Conservation (phyloP, 2,888 invertebrate species). For the Mechanitis mazaeus region DNA sequence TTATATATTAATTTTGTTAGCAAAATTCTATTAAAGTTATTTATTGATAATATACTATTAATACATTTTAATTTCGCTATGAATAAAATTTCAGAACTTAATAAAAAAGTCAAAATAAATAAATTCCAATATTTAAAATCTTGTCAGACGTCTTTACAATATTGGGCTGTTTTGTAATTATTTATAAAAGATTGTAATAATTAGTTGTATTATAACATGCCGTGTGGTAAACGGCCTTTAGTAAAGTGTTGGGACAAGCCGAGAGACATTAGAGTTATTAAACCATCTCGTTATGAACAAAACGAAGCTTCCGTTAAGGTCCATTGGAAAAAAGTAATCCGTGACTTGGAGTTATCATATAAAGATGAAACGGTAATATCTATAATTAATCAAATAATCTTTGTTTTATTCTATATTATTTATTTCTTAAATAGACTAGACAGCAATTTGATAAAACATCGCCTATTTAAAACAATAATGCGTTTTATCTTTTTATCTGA, state of each 20-base stretch:
- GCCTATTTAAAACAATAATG: neutral
- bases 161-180: too few species aligned
- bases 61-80: too few species aligned
- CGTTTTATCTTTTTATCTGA: neutral
- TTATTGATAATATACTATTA: too few species aligned
- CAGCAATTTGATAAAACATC: neutral
- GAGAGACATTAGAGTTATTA: slow-evolving; percentile 44
- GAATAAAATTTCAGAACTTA: too few species aligned
- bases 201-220: slow-evolving; percentile 38
- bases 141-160: too few species aligned
- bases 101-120: neutral
- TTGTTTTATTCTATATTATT: too few species aligned
- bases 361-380: slow-evolving; percentile 61
- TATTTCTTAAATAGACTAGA: too few species aligned
- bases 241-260: slow-evolving; percentile 60
- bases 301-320: slow-evolving; percentile 62
- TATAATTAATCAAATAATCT: neutral
- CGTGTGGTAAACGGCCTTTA: slow-evolving; percentile 57
- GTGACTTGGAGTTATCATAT: slow-evolving; percentile 57
- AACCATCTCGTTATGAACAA: slow-evolving; percentile 58
- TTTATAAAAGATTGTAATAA: neutral
- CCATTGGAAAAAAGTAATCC: slow-evolving; percentile 62
- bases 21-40: too few species aligned
- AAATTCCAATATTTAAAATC: neutral
- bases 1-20: too few species aligned